These are phyloP conservation scores for Oryzaephilus surinamensis DNA, from an alignment of 1,140 invertebrate species.

Conservation along the genomic window DNA sequence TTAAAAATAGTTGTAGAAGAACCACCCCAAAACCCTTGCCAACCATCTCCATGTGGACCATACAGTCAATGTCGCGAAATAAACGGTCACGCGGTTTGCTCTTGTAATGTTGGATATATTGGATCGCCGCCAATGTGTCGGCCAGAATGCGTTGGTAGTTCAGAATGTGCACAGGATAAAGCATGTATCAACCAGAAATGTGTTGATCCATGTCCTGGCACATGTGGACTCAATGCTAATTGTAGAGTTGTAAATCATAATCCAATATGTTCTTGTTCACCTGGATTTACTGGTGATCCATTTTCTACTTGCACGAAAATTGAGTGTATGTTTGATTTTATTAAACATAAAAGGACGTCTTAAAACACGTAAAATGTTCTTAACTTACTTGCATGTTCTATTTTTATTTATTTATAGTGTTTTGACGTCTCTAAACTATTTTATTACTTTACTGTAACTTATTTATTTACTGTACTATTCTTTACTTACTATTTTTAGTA, in stretches of 20 bases:
- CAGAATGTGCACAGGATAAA: constrained; percentile 71
- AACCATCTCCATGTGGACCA: constrained; percentile 70
- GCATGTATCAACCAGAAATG: constrained; percentile 76
- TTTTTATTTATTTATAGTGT: constrained; percentile 1
- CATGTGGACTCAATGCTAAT: constrained; percentile 68
- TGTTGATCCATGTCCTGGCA: constrained; percentile 66
- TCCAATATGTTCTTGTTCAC: constrained; percentile 66
- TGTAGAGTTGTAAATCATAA: constrained; percentile 78
- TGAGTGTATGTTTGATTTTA: constrained; percentile 45
- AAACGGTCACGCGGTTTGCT: constrained; percentile 69
- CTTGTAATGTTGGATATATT: constrained; percentile 62
- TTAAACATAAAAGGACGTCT: too few relatives aligned
- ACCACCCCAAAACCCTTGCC: constrained; percentile 54
- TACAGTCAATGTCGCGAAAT: constrained; percentile 66
- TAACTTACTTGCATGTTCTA: background rate
- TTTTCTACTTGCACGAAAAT: constrained; percentile 54
- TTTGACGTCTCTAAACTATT: constrained; percentile 8
- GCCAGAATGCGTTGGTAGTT: constrained; percentile 73
- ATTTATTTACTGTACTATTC: constrained; percentile 11
- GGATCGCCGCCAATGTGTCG: constrained; percentile 68
- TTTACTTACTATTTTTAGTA: constrained; percentile 23
- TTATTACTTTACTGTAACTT: constrained; percentile 9
- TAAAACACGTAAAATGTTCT: background rate
- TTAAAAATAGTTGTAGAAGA: constrained; percentile 27
- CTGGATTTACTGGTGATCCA: constrained; percentile 67